Percentiles rank a stretch among this genome's conserved stretches.
These are phyloP conservation scores for Oncopeltus fasciatus DNA, from an alignment of 1,140 invertebrate genomes.

Conservation along the genomic window DNA sequence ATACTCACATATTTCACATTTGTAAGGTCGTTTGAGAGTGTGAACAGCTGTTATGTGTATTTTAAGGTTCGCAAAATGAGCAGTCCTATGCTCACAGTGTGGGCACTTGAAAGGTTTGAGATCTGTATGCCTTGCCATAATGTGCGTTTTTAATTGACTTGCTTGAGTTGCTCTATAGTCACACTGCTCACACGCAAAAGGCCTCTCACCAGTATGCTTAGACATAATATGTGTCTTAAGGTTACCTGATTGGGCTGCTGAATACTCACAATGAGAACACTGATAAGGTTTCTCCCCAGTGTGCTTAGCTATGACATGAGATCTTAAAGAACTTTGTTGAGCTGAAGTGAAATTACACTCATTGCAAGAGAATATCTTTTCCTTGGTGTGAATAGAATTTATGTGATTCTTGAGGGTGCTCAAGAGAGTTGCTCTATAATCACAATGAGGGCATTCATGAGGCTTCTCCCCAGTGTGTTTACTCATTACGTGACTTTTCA, in stretches of 20 bases:
- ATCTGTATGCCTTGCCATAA: neutral
- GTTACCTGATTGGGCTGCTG: neutral
- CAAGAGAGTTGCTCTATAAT: neutral
- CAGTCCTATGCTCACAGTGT: neutral
- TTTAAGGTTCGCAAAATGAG: neutral
- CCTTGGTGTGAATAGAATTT: neutral
- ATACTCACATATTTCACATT: neutral
- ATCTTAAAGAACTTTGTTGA: neutral
- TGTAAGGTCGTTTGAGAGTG: neutral
- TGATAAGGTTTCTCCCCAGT: neutral
- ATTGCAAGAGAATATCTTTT: neutral
- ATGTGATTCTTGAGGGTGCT: constrained; percentile 1
- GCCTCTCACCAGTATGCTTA: neutral
- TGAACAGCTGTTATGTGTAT: neutral
- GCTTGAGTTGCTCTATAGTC: constrained; percentile 1
- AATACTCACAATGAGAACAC: neutral
- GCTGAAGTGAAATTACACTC: neutral
- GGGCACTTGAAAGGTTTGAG: constrained; percentile 2
- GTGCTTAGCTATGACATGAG: neutral
- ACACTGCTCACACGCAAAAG: neutral
- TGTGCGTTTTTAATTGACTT: neutral
- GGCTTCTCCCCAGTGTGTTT: neutral
- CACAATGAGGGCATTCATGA: neutral
- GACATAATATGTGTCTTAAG: constrained; percentile 8
- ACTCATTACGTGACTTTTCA: neutral